Percentiles rank a stretch among this genome's conserved stretches.
Evolutionary conservation across 2,888 invertebrate species (phyloP).

Genomic region (Pherbina coryleti): DNA sequence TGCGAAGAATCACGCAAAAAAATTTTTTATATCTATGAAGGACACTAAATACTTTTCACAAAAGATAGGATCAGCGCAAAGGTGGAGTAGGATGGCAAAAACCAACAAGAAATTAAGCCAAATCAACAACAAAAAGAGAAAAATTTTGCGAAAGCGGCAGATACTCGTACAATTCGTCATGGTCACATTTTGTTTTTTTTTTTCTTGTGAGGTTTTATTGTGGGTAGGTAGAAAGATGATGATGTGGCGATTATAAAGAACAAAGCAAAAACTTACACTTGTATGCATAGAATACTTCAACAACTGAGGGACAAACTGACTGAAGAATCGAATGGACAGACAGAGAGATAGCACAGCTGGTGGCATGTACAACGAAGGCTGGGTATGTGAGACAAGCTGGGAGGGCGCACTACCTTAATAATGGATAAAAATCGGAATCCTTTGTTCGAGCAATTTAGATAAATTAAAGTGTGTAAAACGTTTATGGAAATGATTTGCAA

Average conservation of each 20-base stretch:
- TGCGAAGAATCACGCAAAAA: background rate
- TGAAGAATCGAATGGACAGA: background rate
- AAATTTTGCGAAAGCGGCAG: background rate
- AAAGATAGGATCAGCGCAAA: constrained; percentile 19
- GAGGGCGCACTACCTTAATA: constrained; percentile 2
- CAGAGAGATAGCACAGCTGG: constrained; percentile 9
- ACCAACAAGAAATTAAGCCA: constrained; percentile 6
- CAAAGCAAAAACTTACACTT: background rate
- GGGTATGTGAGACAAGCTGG: background rate
- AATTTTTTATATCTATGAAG: background rate
- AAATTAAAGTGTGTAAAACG: constrained; percentile 20
- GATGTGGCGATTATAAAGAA: background rate
- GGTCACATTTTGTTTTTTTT: background rate
- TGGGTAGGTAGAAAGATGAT: too few species aligned
- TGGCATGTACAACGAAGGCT: background rate
- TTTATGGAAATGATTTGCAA: constrained; percentile 21
- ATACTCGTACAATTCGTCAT: constrained; percentile 27
- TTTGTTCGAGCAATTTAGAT: constrained; percentile 31
- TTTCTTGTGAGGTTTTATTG: too few species aligned
- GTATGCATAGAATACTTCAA: background rate
- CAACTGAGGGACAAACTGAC: background rate
- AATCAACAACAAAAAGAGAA: background rate
- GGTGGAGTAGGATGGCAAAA: background rate
- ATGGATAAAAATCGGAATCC: constrained; percentile 6
- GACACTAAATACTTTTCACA: constrained; percentile 28